Evolutionary conservation across 1,140 invertebrate species (phyloP).

Genomic region (Drosophila simulans): DNA sequence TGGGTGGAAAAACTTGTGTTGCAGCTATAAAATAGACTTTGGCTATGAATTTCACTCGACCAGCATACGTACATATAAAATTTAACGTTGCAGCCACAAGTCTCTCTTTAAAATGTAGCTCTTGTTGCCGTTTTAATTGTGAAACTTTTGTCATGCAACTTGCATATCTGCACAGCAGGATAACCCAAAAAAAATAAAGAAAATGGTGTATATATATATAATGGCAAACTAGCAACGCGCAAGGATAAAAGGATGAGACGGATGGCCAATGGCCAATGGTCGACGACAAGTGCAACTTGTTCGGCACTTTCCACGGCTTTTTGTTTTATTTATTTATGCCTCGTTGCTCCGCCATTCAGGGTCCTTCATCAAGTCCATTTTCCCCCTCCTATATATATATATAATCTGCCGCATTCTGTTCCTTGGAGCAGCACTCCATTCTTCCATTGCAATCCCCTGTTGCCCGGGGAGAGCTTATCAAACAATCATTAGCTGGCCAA

Average conservation of each 20-base stretch:
- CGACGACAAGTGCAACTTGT: conserved; percentile 57
- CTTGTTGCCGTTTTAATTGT: conserved; percentile 67
- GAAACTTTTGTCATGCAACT: conserved; percentile 65
- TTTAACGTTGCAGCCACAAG: conserved; percentile 45
- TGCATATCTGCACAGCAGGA: conserved; percentile 61
- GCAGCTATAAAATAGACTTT: conserved; percentile 66
- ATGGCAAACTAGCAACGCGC: conserved; percentile 5
- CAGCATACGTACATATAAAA: conserved; percentile 46
- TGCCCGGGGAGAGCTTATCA: conserved; percentile 44
- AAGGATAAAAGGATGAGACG: conserved; percentile 23
- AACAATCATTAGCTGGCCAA: conserved; percentile 74
- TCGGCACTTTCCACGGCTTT: conserved; percentile 50
- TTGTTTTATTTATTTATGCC: conserved; percentile 62
- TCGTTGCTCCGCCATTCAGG: conserved; percentile 33
- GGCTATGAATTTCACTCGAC: conserved; percentile 51
- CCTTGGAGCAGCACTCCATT: conserved; percentile 8
- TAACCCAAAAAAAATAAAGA: conserved; percentile 11
- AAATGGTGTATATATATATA: conserved; percentile 21
- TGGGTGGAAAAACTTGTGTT: conserved; percentile 31
- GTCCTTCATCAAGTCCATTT: conserved; percentile 22
- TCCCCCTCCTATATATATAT: conserved; percentile 26
- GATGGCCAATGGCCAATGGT: conserved; percentile 43
- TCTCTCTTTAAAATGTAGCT: conserved; percentile 48
- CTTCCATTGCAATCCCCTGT: background rate
- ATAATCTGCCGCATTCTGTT: conserved; percentile 22